These are phyloP conservation scores for Channa argus DNA, from an alignment of 2,113 vertebrate genomes.

Conservation along the genomic window DNA sequence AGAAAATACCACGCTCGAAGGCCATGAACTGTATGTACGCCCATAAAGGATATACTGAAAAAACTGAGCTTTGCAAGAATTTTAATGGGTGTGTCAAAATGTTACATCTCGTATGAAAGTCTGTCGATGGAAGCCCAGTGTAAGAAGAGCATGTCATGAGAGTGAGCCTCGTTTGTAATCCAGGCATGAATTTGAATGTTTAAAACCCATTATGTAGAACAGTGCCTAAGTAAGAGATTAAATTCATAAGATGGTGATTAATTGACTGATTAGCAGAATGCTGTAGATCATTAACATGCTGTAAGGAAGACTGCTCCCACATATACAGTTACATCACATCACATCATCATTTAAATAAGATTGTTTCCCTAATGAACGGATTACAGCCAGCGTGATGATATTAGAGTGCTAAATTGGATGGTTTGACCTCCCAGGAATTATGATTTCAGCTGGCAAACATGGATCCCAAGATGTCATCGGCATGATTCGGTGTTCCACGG, in stretches of 20 bases:
- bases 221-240: conserved; percentile 76
- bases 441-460: conserved; percentile 37
- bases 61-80: not conserved
- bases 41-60: not conserved
- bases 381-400: conserved; percentile 62
- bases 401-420: conserved; percentile 49
- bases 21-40: conserved; percentile 1
- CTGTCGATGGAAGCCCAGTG: conserved; percentile 34
- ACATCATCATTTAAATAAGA: conserved; percentile 68
- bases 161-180: conserved; percentile 64
- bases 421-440: conserved; percentile 48
- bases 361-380: conserved; percentile 72
- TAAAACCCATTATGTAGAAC: conserved; percentile 77
- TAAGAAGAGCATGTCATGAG: conserved; percentile 16
- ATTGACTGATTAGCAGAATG: conserved; percentile 81
- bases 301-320: conserved; percentile 61
- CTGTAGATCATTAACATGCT: conserved; percentile 75
- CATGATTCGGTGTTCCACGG: not conserved
- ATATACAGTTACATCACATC: conserved; percentile 52
- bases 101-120: conserved; percentile 21
- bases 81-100: not conserved
- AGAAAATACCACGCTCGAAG: not conserved
- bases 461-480: conserved; percentile 37
- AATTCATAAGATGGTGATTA: conserved; percentile 80
- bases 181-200: conserved; percentile 69